Conservation (phyloP, 2,113 vertebrate species). For the Aegotheles bennettii region DNA sequence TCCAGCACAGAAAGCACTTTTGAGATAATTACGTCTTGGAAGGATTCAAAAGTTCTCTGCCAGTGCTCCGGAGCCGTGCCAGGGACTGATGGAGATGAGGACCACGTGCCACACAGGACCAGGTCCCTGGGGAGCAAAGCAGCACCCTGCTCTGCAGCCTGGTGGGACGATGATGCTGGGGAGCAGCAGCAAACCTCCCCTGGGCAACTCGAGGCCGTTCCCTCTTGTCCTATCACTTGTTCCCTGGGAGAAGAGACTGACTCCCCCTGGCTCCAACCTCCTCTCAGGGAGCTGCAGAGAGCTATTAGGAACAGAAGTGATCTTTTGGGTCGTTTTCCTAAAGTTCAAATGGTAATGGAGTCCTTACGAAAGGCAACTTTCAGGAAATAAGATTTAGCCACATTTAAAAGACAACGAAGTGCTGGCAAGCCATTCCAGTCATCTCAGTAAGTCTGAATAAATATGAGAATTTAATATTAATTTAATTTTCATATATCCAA, state of each 20-base stretch:
- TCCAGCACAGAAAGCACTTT: neutral
- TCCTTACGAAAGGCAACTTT: neutral
- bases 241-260: too few relatives aligned
- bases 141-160: too few relatives aligned
- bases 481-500: slow-evolving; percentile 59
- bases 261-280: too few relatives aligned
- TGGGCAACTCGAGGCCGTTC: too few relatives aligned
- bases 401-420: neutral
- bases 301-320: neutral
- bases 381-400: neutral
- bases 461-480: slow-evolving; percentile 68
- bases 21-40: neutral
- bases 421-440: slow-evolving; percentile 4
- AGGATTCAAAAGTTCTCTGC: neutral
- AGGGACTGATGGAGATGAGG: neutral
- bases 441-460: slow-evolving; percentile 63
- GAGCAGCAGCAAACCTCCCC: too few relatives aligned
- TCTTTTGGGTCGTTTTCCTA: neutral
- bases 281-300: too few relatives aligned
- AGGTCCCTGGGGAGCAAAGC: too few relatives aligned
- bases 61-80: rapidly evolving
- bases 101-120: rapidly evolving
- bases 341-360: neutral
- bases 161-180: too few relatives aligned
- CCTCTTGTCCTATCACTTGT: too few relatives aligned